These are phyloP conservation scores for Phalacrocorax carbo DNA, from an alignment of 2,113 vertebrate genomes.

Conservation along the genomic window DNA sequence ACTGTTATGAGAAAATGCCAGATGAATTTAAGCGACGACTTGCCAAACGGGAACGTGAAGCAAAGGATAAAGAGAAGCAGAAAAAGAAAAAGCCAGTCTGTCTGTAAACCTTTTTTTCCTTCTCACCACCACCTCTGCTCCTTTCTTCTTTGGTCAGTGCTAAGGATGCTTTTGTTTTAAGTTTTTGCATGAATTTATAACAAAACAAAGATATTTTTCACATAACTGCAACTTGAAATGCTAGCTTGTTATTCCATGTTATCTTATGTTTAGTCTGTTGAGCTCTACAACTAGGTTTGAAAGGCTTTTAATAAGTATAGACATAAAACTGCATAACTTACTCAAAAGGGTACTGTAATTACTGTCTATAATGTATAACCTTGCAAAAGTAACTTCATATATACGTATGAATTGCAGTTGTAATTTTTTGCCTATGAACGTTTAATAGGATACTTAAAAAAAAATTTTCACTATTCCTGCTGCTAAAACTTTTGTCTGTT, in stretches of 20 bases:
- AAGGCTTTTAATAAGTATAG: not conserved
- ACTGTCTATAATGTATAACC: not conserved
- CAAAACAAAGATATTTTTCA: not conserved
- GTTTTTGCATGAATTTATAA: slow-evolving; percentile 28
- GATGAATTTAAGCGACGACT: slow-evolving; percentile 94
- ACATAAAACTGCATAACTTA: not conserved
- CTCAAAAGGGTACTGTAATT: not conserved
- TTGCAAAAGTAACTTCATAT: not conserved
- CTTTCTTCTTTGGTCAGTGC: slow-evolving; percentile 86
- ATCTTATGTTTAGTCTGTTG: not conserved
- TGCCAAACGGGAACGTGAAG: slow-evolving; percentile 89
- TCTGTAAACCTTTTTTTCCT: slow-evolving; percentile 81
- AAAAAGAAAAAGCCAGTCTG: slow-evolving; percentile 96
- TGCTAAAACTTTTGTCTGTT: slow-evolving; percentile 3
- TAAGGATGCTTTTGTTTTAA: slow-evolving; percentile 25
- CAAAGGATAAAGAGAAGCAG: slow-evolving; percentile 88
- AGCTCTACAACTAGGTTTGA: not conserved
- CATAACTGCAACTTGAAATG: not conserved
- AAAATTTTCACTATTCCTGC: not conserved
- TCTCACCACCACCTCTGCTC: slow-evolving; percentile 66
- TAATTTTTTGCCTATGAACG: not conserved
- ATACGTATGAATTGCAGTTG: not conserved
- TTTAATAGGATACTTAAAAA: not conserved
- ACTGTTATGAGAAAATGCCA: slow-evolving; percentile 96
- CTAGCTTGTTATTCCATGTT: not conserved